Conservation (phyloP, 2,113 vertebrate species). For the Notarius quadriscutis region DNA sequence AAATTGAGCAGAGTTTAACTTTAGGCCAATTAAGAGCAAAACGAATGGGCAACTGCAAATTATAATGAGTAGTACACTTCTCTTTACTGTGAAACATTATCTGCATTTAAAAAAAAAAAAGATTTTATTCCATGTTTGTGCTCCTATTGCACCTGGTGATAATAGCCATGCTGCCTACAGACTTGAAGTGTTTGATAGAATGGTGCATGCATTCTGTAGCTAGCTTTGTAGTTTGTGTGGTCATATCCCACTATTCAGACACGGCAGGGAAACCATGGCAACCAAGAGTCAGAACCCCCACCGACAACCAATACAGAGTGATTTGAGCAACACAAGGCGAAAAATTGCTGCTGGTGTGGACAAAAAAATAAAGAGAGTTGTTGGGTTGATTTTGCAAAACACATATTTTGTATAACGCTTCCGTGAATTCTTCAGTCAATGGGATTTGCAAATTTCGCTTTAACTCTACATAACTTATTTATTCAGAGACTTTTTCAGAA, state of each 20-base stretch:
- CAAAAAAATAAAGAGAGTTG: not conserved
- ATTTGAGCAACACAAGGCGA: not conserved
- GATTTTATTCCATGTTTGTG: not conserved
- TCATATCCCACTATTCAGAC: not conserved
- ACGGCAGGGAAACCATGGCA: not conserved
- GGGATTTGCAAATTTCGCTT: not conserved
- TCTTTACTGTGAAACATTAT: not conserved
- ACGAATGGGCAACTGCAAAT: not conserved
- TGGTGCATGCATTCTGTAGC: not conserved
- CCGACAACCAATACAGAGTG: not conserved
- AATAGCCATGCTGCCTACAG: not conserved
- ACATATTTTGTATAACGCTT: not conserved
- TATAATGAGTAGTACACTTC: not conserved
- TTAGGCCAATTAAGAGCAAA: not conserved
- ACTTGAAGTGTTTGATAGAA: not conserved
- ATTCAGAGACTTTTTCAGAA: not conserved
- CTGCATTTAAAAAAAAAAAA: not conserved
- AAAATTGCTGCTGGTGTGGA: not conserved
- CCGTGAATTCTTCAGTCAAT: not conserved
- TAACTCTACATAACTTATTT: not conserved
- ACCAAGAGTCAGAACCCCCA: not conserved
- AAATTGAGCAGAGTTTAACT: not conserved
- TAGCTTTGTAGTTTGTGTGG: not conserved
- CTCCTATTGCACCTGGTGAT: not conserved
- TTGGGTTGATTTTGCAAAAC: not conserved